Percentiles rank a stretch among this genome's conserved stretches.
Conservation (phyloP, 92 coral and sea anemone genomes). For the Porites lobata region DNA sequence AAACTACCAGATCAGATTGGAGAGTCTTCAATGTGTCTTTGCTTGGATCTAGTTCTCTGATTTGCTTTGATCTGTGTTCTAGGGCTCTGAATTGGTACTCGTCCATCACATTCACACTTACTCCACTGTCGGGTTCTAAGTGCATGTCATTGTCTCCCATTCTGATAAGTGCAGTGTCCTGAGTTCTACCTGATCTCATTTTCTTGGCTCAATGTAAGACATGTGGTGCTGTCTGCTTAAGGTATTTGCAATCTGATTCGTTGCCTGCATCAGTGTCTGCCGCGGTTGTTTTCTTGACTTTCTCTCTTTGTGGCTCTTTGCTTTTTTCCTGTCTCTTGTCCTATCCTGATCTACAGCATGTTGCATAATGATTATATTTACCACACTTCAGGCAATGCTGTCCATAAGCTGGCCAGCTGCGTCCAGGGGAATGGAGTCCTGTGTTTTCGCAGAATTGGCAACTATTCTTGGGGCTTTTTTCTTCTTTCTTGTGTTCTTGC, state of each 20-base stretch:
- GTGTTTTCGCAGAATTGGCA: constrained; percentile 71
- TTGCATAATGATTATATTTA: constrained; percentile 65
- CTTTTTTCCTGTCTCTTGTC: neutral
- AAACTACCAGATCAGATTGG: constrained; percentile 40
- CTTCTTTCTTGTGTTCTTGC: constrained; percentile 18
- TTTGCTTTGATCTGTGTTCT: constrained; percentile 66
- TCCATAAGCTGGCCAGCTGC: constrained; percentile 70
- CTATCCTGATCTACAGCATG: constrained; percentile 46
- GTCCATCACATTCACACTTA: constrained; percentile 75
- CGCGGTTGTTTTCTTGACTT: constrained; percentile 10
- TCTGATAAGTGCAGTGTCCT: constrained; percentile 64
- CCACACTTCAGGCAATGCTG: constrained; percentile 77
- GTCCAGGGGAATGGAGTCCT: constrained; percentile 66
- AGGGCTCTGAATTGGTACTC: constrained; percentile 77
- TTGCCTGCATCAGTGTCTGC: constrained; percentile 36
- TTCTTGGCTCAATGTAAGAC: constrained; percentile 54
- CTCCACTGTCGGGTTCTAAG: constrained; percentile 60
- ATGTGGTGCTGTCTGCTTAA: constrained; percentile 43
- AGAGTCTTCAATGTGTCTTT: constrained; percentile 31
- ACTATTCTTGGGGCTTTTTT: constrained; percentile 14
- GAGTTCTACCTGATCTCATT: constrained; percentile 10
- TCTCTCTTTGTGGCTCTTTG: constrained; percentile 3
- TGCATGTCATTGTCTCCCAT: constrained; percentile 73
- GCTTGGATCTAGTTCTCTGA: constrained; percentile 9
- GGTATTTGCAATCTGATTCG: constrained; percentile 39